phyloP scores from a whole-genome alignment of 1,140 invertebrate species.

The Campoletis sonorensis region DNA sequence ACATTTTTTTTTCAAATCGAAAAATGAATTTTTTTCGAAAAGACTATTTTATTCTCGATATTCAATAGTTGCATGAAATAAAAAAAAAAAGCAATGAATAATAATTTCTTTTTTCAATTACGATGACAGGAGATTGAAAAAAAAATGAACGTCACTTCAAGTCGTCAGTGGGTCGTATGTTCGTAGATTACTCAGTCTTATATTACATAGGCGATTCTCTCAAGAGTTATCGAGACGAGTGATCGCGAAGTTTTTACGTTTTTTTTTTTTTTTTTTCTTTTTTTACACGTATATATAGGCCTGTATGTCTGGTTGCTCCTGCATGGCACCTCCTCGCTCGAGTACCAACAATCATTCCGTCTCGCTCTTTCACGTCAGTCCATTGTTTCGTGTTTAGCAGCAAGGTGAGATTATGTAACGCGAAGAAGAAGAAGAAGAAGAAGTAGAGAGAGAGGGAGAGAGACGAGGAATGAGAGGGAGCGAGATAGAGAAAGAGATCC shows the following conservation, averaged over 20 bases:
- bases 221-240: constrained; percentile 31
- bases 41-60: no score
- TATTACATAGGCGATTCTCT: constrained; percentile 47
- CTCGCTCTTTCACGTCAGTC: constrained; percentile 66
- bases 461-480: neutral
- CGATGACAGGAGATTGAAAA: neutral
- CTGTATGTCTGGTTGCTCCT: constrained; percentile 28
- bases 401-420: constrained; percentile 71
- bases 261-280: no score
- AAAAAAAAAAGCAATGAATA: no score
- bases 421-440: constrained; percentile 55
- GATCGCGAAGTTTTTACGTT: constrained; percentile 21
- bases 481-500: constrained; percentile 27
- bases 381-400: constrained; percentile 69
- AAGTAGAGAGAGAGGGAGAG: neutral
- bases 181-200: constrained; percentile 38
- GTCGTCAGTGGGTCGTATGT: constrained; percentile 51
- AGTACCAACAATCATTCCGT: constrained; percentile 32
- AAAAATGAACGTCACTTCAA: constrained; percentile 2
- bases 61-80: no score
- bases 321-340: constrained; percentile 7
- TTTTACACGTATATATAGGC: neutral
- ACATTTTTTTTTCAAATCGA: neutral
- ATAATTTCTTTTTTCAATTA: neutral
- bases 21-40: neutral